These are phyloP conservation scores for Athalia circularis DNA, from an alignment of 2,888 invertebrate genomes.

Conservation along the genomic window DNA sequence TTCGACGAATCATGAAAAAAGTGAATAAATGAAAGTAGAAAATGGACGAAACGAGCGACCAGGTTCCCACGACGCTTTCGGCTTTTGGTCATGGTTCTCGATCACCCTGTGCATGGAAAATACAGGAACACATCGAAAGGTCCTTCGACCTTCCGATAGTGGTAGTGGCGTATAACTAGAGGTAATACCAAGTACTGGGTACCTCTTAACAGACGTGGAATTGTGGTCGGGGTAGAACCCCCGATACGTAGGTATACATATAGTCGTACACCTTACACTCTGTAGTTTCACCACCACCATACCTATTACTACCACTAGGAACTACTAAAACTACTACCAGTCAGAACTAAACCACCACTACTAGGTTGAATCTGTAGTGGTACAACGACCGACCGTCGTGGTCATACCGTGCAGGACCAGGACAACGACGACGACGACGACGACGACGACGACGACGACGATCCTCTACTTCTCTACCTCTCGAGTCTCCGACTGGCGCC, in stretches of 20 bases:
- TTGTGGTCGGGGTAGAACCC: constrained; percentile 9
- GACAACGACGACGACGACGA: not conserved
- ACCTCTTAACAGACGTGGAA: constrained; percentile 23
- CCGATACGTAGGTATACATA: too few relatives aligned
- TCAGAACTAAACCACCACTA: constrained; percentile 9
- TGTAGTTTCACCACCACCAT: too few relatives aligned
- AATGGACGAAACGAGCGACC: too few relatives aligned
- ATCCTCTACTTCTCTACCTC: constrained; percentile 4
- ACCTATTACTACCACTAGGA: not conserved
- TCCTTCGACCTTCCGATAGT: too few relatives aligned
- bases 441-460: not conserved
- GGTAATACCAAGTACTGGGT: constrained; percentile 31
- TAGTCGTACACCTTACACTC: too few relatives aligned
- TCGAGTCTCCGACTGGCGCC: constrained; percentile 19
- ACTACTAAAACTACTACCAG: not conserved
- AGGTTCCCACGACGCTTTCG: not conserved
- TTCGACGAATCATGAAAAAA: too few relatives aligned
- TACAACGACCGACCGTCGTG: constrained; percentile 39
- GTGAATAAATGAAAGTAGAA: too few relatives aligned
- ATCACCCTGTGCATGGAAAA: too few relatives aligned
- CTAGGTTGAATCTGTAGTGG: constrained; percentile 31
- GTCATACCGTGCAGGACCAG: constrained; percentile 24
- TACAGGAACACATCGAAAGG: too few relatives aligned
- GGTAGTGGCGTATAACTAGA: constrained; percentile 13
- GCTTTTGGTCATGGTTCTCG: constrained; percentile 7